Base-by-base conservation (phyloP, 2,113 vertebrate genomes). In the Heteronetta atricapilla region DNA sequence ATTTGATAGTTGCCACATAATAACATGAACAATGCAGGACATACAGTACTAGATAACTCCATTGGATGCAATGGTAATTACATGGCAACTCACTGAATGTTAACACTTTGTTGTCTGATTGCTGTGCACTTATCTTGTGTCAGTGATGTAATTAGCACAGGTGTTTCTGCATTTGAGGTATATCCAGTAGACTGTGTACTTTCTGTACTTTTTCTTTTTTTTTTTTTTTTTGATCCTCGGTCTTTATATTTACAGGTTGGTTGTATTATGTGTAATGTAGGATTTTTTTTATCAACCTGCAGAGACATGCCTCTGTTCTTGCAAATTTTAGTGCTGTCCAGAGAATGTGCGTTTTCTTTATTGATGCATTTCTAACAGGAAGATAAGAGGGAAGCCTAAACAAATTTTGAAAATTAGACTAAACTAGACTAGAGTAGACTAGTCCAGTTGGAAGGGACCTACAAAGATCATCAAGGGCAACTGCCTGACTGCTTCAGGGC, bases 1-100 rank as follows among this genome's bases (percentile, higher is more conserved):
- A 95, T 96, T 96, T 96, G 94, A 95, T 96, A 95, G 90, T 95
- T 96, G 82, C 82, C 63, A 74, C 67, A 86, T 95, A 94, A 84
- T 93, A 94, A 95, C 60, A 74, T 76, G 93, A 95, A 93, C 91
- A 96, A 77, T 92, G 81, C 53, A 29, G 88, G 76, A 63, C 80
- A 69, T 64, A 50, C 53, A 88, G 80, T 68, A 86, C 86, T 68
- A 81, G 56, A 63, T 90, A 93, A 86, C 66, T 96, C 81, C 89
- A 87, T 53, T 96, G 94, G 83, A 86, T 70, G 77, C 42, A 78
- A 29, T 4, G 4, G 75, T 94, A 95, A 93, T 96, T 91, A 86
- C 68, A 68, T 79, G 86, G 74, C 80, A 89, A 66, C 86, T 87
- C 82, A 50, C 48, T 93, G 80, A 58, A 84, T 94, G 75, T 96